A percentile compares a stretch with the other conserved stretches of the same genome.
Evolutionary conservation across 2,113 vertebrate genomes (phyloP).

Genomic region (Nothocercus julius): DNA sequence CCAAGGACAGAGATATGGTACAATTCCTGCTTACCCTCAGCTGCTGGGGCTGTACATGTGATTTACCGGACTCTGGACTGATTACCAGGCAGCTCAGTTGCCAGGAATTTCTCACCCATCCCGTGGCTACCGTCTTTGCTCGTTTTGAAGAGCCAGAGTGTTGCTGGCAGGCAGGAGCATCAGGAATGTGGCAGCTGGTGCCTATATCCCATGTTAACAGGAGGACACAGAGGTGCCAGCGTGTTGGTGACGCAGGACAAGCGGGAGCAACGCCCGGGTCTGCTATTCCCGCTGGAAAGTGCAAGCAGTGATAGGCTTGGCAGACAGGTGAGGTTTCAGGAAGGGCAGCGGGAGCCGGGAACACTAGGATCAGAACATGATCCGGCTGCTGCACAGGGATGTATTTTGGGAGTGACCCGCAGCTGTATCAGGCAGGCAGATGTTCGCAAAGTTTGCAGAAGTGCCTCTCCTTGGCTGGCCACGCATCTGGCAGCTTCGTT

Average conservation of each 20-base stretch:
- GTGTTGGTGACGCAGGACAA: background rate
- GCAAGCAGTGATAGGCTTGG: conserved; percentile 60
- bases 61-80: background rate
- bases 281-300: background rate
- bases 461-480: background rate
- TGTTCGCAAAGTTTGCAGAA: background rate
- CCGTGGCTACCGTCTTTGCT: background rate
- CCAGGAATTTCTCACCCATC: background rate
- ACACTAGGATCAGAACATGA: too few relatives aligned
- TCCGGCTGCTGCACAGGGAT: background rate
- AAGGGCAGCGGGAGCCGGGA: conserved; percentile 27
- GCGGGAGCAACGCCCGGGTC: fast-evolving
- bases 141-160: background rate
- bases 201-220: background rate
- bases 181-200: background rate
- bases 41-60: too few relatives aligned
- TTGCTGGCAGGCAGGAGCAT: background rate
- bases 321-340: conserved; percentile 65
- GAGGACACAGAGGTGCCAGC: background rate
- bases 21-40: background rate
- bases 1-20: background rate
- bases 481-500: fast-evolving
- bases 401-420: background rate
- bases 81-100: background rate
- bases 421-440: background rate